phyloP scores from a whole-genome alignment of 1,140 invertebrate genomes.

The Phthorimaea operculella region DNA sequence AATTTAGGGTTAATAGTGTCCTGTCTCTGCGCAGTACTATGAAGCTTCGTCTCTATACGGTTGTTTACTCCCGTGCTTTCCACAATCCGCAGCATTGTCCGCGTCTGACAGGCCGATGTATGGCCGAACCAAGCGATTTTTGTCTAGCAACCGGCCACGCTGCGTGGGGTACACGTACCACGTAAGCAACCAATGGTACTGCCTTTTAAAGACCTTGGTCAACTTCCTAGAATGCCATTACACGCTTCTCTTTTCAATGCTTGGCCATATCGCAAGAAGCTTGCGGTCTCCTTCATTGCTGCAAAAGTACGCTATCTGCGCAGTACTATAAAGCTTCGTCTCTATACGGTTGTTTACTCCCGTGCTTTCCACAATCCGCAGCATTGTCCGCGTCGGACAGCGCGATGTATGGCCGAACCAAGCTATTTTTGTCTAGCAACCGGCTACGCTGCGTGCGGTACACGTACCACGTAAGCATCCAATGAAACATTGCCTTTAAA shows the following conservation, averaged over 20 bases:
- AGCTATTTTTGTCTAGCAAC: slow-evolving; percentile 58
- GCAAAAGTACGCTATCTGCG: no score
- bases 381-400: slow-evolving; percentile 36
- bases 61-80: slow-evolving; percentile 20
- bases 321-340: no score
- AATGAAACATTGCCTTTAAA: neutral
- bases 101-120: slow-evolving; percentile 34
- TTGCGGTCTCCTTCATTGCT: no score
- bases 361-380: slow-evolving; percentile 55
- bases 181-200: neutral
- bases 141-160: slow-evolving; percentile 39
- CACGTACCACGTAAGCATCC: neutral
- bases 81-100: slow-evolving; percentile 49
- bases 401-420: slow-evolving; percentile 43
- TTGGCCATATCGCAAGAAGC: no score
- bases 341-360: no score
- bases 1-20: neutral
- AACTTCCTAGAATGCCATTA: no score
- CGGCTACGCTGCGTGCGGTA: slow-evolving; percentile 51
- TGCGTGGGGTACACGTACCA: slow-evolving; percentile 36
- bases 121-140: slow-evolving; percentile 49
- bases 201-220: no score
- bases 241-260: no score
- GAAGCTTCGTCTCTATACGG: no score
- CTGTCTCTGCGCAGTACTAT: no score